Evolutionary conservation across 2,113 vertebrate genomes (phyloP).

Genomic region (Symphodus melops): DNA sequence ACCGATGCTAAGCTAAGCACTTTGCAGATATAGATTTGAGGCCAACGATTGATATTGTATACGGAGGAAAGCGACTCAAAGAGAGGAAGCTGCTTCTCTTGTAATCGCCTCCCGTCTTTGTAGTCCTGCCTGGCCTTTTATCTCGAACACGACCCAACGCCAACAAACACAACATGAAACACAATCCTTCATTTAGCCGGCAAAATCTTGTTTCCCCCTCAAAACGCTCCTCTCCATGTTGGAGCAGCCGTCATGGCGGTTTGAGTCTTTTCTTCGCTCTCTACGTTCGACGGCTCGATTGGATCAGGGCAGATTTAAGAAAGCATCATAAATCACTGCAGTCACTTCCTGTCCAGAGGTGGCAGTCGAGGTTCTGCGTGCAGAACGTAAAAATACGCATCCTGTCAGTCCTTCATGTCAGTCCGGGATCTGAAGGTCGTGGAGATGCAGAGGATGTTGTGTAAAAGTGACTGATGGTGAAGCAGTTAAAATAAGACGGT

Average conservation of each 20-base stretch:
- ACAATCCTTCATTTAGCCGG: constrained; percentile 69
- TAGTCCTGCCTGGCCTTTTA: constrained; percentile 63
- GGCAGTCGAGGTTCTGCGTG: no score
- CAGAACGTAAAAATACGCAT: no score
- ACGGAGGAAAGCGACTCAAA: constrained; percentile 76
- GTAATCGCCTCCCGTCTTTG: constrained; percentile 49
- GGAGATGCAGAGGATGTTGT: no score
- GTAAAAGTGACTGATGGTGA: no score
- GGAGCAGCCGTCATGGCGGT: no score
- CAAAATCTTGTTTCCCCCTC: constrained; percentile 63
- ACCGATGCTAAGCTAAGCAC: constrained; percentile 82
- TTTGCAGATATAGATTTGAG: constrained; percentile 82
- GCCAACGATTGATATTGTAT: constrained; percentile 78
- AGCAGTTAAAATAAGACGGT: no score
- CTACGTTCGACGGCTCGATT: no score
- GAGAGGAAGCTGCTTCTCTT: constrained; percentile 68
- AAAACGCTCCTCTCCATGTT: constrained; percentile 52
- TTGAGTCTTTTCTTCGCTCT: no score
- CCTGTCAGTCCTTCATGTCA: no score
- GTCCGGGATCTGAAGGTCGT: no score
- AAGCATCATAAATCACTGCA: constrained; percentile 43
- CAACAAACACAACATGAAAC: constrained; percentile 77
- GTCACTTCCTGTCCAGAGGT: not conserved
- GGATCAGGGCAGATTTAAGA: constrained; percentile 41
- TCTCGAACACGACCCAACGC: constrained; percentile 72